Evolutionary conservation across 53 echinoderm and acorn worm genomes (phyloP).

Genomic region (Echinometra lucunter): DNA sequence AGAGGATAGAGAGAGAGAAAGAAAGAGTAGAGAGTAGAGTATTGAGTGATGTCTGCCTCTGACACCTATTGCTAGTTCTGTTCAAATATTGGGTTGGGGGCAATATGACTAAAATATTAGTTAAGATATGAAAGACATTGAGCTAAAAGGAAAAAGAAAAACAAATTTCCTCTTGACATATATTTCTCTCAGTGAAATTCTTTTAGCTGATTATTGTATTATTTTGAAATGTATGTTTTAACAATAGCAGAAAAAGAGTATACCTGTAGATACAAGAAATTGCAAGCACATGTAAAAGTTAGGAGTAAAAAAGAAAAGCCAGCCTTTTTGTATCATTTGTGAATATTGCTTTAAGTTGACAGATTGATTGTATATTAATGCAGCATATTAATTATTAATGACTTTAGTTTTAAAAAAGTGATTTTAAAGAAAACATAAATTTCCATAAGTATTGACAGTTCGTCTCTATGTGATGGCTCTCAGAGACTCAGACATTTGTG

Average conservation of each 20-base stretch:
- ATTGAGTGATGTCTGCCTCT: not conserved
- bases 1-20: too few relatives aligned
- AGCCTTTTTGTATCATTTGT: not conserved
- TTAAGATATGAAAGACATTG: not conserved
- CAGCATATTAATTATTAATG: too few relatives aligned
- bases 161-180: not conserved
- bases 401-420: not conserved
- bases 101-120: too few relatives aligned
- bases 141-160: not conserved
- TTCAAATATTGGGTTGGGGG: not conserved
- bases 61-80: not conserved
- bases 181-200: not conserved
- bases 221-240: too few relatives aligned
- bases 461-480: not conserved
- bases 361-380: too few relatives aligned
- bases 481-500: slow-evolving; percentile 23
- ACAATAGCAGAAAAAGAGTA: too few relatives aligned
- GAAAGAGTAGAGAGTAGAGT: too few relatives aligned
- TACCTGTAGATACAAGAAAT: too few relatives aligned
- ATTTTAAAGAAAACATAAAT: not conserved
- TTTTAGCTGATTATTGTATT: too few relatives aligned
- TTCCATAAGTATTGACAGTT: not conserved
- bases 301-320: not conserved
- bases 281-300: too few relatives aligned
- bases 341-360: too few relatives aligned